Base-by-base conservation (phyloP, 1,140 invertebrate genomes). In the Chrysoperla carnea region DNA sequence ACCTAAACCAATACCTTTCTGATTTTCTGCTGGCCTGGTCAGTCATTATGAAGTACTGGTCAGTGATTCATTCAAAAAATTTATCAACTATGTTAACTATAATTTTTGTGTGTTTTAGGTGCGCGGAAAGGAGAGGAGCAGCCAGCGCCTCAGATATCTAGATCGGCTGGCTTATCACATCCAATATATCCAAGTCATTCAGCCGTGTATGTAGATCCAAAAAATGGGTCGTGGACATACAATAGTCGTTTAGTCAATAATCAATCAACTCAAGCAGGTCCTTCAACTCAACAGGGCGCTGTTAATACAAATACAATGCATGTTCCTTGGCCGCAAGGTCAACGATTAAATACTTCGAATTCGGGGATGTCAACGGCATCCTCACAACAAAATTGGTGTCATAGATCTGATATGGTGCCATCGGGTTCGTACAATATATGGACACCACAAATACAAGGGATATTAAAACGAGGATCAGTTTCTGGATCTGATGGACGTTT, bases 131-230 rank as follows among this genome's bases (percentile, higher is more conserved):
- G 50, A 31, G 57, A 57, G 14, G 50, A 43, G 6, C 36, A 36
- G 17, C 29, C 37, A 36, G 39, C 15, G 39, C 39, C 29, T 39
- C 39, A 36, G 33, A 44, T 29, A 15, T 15, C 4, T 11, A 4
- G 6, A 15, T 36, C 37, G 36, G 17, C 27, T 40, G 35, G 31
- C 12, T 29, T 36, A 17, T 14, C 47, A 28, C 46, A 47, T 33
- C 44, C 45, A 37, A 35, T 51, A 28, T 50, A 48, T 46, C 48
- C 48, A 29, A 57, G 48, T 43, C 58, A 63, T 47, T 48, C 59
- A 28, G 59, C 59, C 8, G 59, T 63, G 14, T 63, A 54, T 39
- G 59, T 57, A 12, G 59, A 61, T 46, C 57, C 56, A 36, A 61
- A 61, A 46, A 52, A 53, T 37, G 56, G 52, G 28, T 50, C 52